phyloP scores from a whole-genome alignment of 2,888 invertebrate genomes.

The Rhagonycha lutea region DNA sequence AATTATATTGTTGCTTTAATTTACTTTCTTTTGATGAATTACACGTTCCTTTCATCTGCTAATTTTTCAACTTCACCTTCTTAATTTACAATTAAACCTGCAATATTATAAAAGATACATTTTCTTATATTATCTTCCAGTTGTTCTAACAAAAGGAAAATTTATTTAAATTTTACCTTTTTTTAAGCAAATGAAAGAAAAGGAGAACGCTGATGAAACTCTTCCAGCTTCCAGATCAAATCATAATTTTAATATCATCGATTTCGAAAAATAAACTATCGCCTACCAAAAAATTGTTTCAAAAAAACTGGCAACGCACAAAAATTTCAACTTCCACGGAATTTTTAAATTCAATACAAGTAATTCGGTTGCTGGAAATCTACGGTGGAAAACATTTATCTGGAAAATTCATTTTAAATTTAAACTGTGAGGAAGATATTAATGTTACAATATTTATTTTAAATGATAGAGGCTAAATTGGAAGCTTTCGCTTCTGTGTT shows the following conservation, averaged over 20 bases:
- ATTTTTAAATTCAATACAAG: background rate
- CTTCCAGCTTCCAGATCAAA: too few species aligned
- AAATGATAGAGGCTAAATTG: background rate
- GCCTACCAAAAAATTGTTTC: too few species aligned
- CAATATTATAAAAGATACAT: background rate
- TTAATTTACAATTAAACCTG: background rate
- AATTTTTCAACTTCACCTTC: background rate
- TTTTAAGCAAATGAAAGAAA: too few species aligned
- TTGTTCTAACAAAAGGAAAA: background rate
- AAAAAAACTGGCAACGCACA: too few species aligned
- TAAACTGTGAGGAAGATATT: background rate
- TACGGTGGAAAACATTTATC: background rate
- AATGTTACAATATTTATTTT: background rate
- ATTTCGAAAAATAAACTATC: too few species aligned
- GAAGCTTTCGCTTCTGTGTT: background rate
- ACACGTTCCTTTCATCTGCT: background rate
- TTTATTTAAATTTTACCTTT: background rate
- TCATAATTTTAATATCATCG: too few species aligned
- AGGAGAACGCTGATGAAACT: too few species aligned
- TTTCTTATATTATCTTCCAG: background rate
- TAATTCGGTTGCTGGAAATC: background rate
- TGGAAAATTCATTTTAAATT: background rate
- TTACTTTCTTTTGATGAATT: background rate
- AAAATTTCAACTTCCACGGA: too few species aligned
- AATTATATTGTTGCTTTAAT: background rate